Base-by-base conservation (phyloP, 35 echinoderm and acorn worm species). In the Ophiothrix spiculata region DNA sequence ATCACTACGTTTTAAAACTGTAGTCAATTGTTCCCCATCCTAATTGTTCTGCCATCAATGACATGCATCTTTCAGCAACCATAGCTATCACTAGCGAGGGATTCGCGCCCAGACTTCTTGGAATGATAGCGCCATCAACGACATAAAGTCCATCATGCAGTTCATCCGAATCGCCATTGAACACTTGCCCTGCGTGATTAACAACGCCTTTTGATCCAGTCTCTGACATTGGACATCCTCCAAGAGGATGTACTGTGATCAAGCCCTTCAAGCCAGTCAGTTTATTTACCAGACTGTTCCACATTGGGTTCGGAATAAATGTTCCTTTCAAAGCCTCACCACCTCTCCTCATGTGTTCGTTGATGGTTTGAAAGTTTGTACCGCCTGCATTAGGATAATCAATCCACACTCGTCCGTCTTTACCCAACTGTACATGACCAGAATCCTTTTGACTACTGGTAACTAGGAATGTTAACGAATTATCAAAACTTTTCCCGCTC, bases 41-140 rank as follows among this genome's bases (percentile, higher is more conserved):
- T 13, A 89, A 84, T 79, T 77, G n/a, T 39, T 84, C 86, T 13
- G 91, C 86, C 28, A 93, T 56, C 11, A 89, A 39, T 35, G 86
- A 75, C 91, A 93, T 93, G 81, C 91, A 93, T 77, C 91, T 33
- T 32, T 93, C 91, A 17, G 91, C 91, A 25, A 93, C 38, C 41
- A 89, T 69, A 34, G 64, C 80, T 33, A 93, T 93, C 33, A 87
- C 89, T 28, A 93, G 89, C 19, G 86, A 89, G 31, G 91, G 91
- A 39, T 93, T 93, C 31, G 89, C 75, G 1, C 91, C 91, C 23
- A 93, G 91, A 89, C 91, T 93, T n/a, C 91, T 80, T 16, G 91
- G 81, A 75, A 89, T 89, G 35, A 93, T 81, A 31, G 91, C 79
- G 29, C 91, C 91, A 80, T 93, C 91, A 35, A 93, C 76, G 34